phyloP scores from a whole-genome alignment of 2,888 invertebrate species.

The Melikaiella ostensackeni region DNA sequence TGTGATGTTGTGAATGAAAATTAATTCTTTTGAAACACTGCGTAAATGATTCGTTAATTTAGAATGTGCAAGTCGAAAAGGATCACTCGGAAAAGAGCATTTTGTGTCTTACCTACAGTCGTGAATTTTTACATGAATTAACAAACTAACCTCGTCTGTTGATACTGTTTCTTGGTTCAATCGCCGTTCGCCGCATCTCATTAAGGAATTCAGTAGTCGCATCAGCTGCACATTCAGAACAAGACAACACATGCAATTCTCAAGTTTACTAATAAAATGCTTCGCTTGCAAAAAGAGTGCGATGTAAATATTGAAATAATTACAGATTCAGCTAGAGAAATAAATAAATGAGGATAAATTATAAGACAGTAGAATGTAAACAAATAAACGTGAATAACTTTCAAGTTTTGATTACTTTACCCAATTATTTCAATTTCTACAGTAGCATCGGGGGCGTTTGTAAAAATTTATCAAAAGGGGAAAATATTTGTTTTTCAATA shows the following conservation, averaged over 20 bases:
- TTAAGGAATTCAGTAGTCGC: slow-evolving; percentile 71
- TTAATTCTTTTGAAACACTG: not conserved
- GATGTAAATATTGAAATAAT: slow-evolving; percentile 29
- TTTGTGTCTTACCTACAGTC: slow-evolving; percentile 8
- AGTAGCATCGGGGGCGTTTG: not conserved
- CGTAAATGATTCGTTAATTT: slow-evolving; percentile 7
- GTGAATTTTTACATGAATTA: not conserved
- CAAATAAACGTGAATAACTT: not conserved
- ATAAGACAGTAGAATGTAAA: not conserved
- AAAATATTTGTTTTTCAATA: not conserved
- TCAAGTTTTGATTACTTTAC: not conserved
- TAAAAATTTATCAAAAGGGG: not conserved
- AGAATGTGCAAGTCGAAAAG: not conserved
- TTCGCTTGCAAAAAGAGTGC: slow-evolving; percentile 14
- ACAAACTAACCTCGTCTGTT: slow-evolving; percentile 67
- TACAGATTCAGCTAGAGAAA: not conserved
- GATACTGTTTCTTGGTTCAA: slow-evolving; percentile 62
- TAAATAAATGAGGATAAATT: slow-evolving; percentile 2
- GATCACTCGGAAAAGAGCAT: slow-evolving; percentile 38
- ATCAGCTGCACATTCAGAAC: slow-evolving; percentile 66
- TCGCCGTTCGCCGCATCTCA: slow-evolving; percentile 70
- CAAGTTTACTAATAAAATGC: slow-evolving; percentile 41
- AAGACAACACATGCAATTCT: slow-evolving; percentile 60
- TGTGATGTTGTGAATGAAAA: not conserved
- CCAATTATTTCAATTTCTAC: slow-evolving; percentile 18